Evolutionary conservation across 2,888 invertebrate species (phyloP).

Genomic region (Oscheius sp.): DNA sequence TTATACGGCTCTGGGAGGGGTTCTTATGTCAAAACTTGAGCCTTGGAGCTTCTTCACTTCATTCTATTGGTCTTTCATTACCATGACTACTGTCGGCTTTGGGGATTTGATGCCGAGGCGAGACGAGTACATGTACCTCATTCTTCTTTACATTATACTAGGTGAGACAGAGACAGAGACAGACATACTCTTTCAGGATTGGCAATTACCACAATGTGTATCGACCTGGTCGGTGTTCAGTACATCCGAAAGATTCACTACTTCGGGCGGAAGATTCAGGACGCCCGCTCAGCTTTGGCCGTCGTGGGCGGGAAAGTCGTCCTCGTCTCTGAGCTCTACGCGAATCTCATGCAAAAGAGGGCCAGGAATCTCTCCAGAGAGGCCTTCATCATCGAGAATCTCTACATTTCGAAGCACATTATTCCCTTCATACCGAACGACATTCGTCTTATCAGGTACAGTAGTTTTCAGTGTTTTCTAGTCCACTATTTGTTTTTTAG

Average conservation of each 20-base stretch:
- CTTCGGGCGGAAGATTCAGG: slow-evolving; percentile 73
- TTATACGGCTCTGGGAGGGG: slow-evolving; percentile 73
- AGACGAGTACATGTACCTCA: slow-evolving; percentile 72
- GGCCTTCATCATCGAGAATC: slow-evolving; percentile 73
- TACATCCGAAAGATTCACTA: slow-evolving; percentile 74
- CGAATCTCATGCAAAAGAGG: slow-evolving; percentile 73
- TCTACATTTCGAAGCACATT: slow-evolving; percentile 73
- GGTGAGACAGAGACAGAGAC: slow-evolving; percentile 46
- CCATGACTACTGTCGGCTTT: slow-evolving; percentile 74
- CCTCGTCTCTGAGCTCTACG: slow-evolving; percentile 73
- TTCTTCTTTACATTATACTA: slow-evolving; percentile 72
- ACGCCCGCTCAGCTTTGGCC: slow-evolving; percentile 72
- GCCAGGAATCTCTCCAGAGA: slow-evolving; percentile 65
- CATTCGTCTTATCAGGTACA: slow-evolving; percentile 69
- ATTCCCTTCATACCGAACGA: slow-evolving; percentile 73
- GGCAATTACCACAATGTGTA: slow-evolving; percentile 74
- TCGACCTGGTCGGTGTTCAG: slow-evolving; percentile 73
- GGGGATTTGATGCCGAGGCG: slow-evolving; percentile 73
- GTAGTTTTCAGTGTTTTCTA: neutral
- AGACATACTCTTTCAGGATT: slow-evolving; percentile 55
- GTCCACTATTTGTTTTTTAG: neutral
- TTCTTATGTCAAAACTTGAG: slow-evolving; percentile 71
- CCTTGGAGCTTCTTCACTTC: slow-evolving; percentile 73
- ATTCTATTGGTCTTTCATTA: slow-evolving; percentile 74
- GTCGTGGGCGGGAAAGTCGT: slow-evolving; percentile 74